Percentiles rank a stretch among this genome's conserved stretches.
phyloP scores from a whole-genome alignment of 1,140 invertebrate genomes.

The Melipona quadrifasciata region DNA sequence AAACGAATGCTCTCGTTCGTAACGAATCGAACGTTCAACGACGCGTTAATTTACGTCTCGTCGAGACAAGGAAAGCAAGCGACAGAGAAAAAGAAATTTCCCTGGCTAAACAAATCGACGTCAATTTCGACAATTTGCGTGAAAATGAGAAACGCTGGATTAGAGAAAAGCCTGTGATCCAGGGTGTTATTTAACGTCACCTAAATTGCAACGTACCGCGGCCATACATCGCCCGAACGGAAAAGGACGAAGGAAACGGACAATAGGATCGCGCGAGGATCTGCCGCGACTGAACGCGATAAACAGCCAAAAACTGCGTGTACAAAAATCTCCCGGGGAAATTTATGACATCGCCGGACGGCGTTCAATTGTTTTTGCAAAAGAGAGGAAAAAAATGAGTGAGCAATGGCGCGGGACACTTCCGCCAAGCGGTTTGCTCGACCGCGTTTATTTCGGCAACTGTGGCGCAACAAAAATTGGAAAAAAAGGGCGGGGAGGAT shows the following conservation, averaged over 20 bases:
- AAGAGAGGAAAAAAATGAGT: background rate
- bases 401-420: conserved; percentile 9
- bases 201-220: background rate
- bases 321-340: conserved; percentile 3
- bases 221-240: conserved; percentile 21
- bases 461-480: background rate
- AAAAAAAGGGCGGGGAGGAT: no score
- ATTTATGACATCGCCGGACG: conserved; percentile 33
- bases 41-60: no score
- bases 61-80: no score
- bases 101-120: no score
- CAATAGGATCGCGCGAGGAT: conserved; percentile 26
- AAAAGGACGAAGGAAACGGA: conserved; percentile 28
- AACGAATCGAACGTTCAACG: no score
- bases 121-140: no score
- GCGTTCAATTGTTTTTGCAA: conserved; percentile 42
- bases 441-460: conserved; percentile 24
- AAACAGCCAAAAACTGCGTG: conserved; percentile 36
- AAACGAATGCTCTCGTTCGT: no score
- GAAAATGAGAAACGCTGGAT: no score
- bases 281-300: conserved; percentile 34
- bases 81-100: no score
- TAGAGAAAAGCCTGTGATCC: no score
- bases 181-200: background rate
- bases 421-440: conserved; percentile 22